These are phyloP conservation scores for Drosophila sp. DNA, from an alignment of 1,140 invertebrate genomes.

Conservation along the genomic window DNA sequence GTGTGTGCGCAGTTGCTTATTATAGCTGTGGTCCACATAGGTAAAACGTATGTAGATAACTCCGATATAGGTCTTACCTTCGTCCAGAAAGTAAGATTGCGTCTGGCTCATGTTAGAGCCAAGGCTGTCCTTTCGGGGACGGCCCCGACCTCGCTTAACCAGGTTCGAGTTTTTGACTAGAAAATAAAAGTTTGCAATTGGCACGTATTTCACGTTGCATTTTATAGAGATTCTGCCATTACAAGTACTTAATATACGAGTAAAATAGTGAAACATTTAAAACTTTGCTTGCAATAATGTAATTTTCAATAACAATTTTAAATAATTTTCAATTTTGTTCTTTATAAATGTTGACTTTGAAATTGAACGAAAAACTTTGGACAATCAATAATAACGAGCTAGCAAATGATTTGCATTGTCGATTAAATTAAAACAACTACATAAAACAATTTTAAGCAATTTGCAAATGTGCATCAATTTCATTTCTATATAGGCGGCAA, in stretches of 20 bases:
- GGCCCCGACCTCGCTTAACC: conserved; percentile 86
- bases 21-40: conserved; percentile 43
- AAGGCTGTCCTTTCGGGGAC: conserved; percentile 86
- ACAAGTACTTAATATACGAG: conserved; percentile 18
- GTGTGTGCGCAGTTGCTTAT: conserved; percentile 30
- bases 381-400: conserved; percentile 20
- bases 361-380: conserved; percentile 28
- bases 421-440: conserved; percentile 18
- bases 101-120: conserved; percentile 83
- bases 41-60: conserved; percentile 25
- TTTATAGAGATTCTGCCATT: not conserved
- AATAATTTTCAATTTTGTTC: conserved; percentile 4
- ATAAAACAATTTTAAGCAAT: conserved; percentile 26
- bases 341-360: not conserved
- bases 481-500: not conserved
- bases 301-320: conserved; percentile 5
- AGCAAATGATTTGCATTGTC: conserved; percentile 14
- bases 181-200: conserved; percentile 70
- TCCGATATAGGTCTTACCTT: conserved; percentile 85
- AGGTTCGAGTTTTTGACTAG: conserved; percentile 84
- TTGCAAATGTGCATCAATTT: conserved; percentile 12
- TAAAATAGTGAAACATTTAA: conserved; percentile 23
- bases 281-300: conserved; percentile 21
- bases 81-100: conserved; percentile 86
- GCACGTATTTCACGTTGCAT: conserved; percentile 32